A percentile compares a stretch with the other conserved stretches of the same genome.
These are phyloP conservation scores for Pyrocoelia pectoralis DNA, from an alignment of 2,888 invertebrate species.

Conservation along the genomic window DNA sequence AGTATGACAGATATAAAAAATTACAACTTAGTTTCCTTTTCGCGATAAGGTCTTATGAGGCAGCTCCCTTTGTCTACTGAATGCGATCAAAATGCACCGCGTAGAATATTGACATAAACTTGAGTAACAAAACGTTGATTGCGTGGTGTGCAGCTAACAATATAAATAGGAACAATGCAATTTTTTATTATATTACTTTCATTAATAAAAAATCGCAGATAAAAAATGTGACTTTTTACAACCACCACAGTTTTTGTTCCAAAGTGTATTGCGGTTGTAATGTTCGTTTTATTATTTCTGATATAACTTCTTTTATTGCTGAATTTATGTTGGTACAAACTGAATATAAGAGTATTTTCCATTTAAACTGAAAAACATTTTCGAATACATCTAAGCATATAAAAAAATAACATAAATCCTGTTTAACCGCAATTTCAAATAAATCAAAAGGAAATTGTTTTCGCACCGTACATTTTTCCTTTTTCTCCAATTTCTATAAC, in stretches of 20 bases:
- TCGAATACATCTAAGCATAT: constrained; percentile 13
- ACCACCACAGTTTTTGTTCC: constrained; percentile 47
- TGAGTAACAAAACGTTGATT: constrained; percentile 29
- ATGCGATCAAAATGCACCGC: constrained; percentile 28
- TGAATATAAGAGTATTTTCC: constrained; percentile 42
- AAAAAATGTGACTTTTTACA: constrained; percentile 50
- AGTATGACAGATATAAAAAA: constrained; percentile 58
- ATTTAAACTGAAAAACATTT: constrained; percentile 41
- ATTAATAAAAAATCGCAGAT: constrained; percentile 54
- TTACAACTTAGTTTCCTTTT: constrained; percentile 51
- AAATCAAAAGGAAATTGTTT: constrained; percentile 19
- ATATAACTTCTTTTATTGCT: constrained; percentile 52
- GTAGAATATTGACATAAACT: constrained; percentile 28
- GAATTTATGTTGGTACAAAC: constrained; percentile 46
- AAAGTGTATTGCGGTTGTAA: constrained; percentile 51
- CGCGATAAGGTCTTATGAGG: constrained; percentile 44
- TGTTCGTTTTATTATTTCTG: constrained; percentile 50
- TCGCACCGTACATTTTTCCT: constrained; percentile 14
- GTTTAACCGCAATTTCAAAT: constrained; percentile 15
- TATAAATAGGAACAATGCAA: constrained; percentile 49
- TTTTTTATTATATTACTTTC: constrained; percentile 51
- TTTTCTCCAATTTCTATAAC: constrained; percentile 1
- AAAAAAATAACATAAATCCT: constrained; percentile 16
- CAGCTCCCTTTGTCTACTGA: constrained; percentile 41
- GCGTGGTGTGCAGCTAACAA: constrained; percentile 31